Percentiles rank a stretch among this genome's conserved stretches.
Evolutionary conservation across 2,888 invertebrate species (phyloP).

Genomic region (Dryadula phaetusa): DNA sequence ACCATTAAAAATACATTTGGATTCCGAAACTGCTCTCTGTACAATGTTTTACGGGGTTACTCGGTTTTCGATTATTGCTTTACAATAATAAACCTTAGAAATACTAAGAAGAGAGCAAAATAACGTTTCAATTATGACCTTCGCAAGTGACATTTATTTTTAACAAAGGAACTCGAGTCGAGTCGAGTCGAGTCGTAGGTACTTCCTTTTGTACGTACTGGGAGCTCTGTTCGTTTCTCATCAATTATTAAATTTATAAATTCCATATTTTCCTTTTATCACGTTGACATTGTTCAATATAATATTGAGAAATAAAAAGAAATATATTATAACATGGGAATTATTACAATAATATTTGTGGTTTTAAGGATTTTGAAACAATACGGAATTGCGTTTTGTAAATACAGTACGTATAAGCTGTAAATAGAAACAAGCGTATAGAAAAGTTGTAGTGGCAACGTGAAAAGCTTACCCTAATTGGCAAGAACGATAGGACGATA

Average conservation of each 20-base stretch:
- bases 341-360: neutral
- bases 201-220: constrained; percentile 19
- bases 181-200: constrained; percentile 7
- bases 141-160: constrained; percentile 20
- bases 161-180: constrained; percentile 15
- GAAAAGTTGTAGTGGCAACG: neutral
- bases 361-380: no score
- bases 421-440: neutral
- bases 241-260: constrained; percentile 21
- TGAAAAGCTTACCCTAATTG: neutral
- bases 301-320: neutral
- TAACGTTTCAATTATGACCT: constrained; percentile 23
- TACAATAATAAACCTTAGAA: constrained; percentile 35
- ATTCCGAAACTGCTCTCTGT: constrained; percentile 49
- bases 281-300: neutral
- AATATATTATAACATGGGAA: neutral
- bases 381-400: no score
- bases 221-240: constrained; percentile 4
- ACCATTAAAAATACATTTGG: constrained; percentile 69
- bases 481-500: neutral
- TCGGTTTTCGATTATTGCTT: constrained; percentile 42
- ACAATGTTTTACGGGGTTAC: constrained; percentile 48
- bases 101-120: constrained; percentile 17
- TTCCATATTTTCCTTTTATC: constrained; percentile 15
- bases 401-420: neutral